These are phyloP conservation scores for Larimichthys polyactis DNA, from an alignment of 2,113 vertebrate genomes.

Conservation along the genomic window DNA sequence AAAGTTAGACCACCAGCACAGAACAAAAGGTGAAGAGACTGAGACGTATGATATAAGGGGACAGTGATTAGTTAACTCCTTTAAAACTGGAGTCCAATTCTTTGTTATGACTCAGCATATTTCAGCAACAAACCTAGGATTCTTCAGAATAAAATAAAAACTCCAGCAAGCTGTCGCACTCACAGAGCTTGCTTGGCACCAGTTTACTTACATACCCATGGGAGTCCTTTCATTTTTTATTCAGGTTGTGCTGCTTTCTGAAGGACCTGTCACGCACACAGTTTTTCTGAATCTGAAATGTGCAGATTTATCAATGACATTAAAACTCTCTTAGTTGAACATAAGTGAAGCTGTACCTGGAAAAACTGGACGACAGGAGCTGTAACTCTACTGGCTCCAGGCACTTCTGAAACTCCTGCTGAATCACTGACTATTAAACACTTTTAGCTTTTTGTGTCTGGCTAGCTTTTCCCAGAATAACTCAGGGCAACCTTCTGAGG, in stretches of 20 bases:
- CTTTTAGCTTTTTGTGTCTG: constrained; percentile 6
- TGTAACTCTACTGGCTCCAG: neutral
- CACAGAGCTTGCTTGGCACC: neutral
- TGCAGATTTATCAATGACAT: neutral
- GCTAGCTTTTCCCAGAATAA: constrained; percentile 11
- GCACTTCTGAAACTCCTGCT: constrained; percentile 29
- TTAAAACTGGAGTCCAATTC: neutral
- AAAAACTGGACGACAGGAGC: constrained; percentile 20
- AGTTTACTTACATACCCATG: too few relatives aligned
- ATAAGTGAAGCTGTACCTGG: constrained; percentile 1
- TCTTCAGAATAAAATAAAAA: neutral
- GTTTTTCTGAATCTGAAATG: neutral
- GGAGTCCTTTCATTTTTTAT: neutral
- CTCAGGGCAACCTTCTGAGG: constrained; percentile 39
- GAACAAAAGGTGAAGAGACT: neutral
- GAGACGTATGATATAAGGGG: neutral
- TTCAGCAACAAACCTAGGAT: neutral
- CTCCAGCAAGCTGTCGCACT: neutral
- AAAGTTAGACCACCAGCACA: neutral
- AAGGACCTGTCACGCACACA: neutral
- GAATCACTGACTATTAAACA: constrained; percentile 19
- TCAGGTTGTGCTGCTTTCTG: neutral
- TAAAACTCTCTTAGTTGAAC: constrained; percentile 1
- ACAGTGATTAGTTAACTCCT: neutral
- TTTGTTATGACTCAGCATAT: neutral